A percentile compares a stretch with the other conserved stretches of the same genome.
Conservation (phyloP, 2,888 invertebrate species). For the Apoda limacodes region DNA sequence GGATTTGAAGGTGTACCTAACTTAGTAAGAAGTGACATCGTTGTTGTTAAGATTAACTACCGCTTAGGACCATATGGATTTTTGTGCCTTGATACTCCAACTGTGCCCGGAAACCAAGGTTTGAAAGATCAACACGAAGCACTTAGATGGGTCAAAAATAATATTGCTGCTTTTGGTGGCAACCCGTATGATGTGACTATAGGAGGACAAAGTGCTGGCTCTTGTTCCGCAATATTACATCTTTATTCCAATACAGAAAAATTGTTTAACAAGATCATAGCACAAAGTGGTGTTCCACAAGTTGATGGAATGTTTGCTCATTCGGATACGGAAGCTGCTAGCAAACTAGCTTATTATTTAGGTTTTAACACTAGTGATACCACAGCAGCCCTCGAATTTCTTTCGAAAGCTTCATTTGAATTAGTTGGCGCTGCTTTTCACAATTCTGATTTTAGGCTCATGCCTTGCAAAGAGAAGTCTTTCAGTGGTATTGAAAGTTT, state of each 20-base stretch:
- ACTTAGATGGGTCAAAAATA: slow-evolving; percentile 28
- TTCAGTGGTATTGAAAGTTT: slow-evolving; percentile 21
- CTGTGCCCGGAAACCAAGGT: slow-evolving; percentile 32
- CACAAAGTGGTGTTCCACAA: slow-evolving; percentile 27
- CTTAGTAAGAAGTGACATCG: slow-evolving; percentile 21
- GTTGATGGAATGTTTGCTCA: slow-evolving; percentile 17
- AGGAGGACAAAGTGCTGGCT: slow-evolving; percentile 29
- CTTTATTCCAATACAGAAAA: slow-evolving; percentile 22
- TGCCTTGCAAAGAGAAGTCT: slow-evolving; percentile 19
- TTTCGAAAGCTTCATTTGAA: slow-evolving; percentile 14
- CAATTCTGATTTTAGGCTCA: slow-evolving; percentile 11
- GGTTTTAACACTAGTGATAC: slow-evolving; percentile 24
- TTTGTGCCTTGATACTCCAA: slow-evolving; percentile 24
- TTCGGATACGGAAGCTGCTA: slow-evolving; percentile 18
- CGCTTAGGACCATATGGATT: slow-evolving; percentile 29
- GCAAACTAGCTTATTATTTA: slow-evolving; percentile 24
- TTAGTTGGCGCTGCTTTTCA: slow-evolving; percentile 17
- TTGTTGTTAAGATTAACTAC: slow-evolving; percentile 29
- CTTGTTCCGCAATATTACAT: slow-evolving; percentile 23
- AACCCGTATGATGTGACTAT: slow-evolving; percentile 24
- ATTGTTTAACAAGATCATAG: slow-evolving; percentile 25
- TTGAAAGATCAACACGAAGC: slow-evolving; percentile 28
- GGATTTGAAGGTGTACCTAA: slow-evolving; percentile 18
- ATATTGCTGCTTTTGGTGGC: slow-evolving; percentile 29
- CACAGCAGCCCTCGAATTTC: slow-evolving; percentile 23